Evolutionary conservation across 1,140 invertebrate genomes (phyloP), one percentile per base, ranked within the genome.

Genomic region (Neotoxoptera formosana): DNA sequence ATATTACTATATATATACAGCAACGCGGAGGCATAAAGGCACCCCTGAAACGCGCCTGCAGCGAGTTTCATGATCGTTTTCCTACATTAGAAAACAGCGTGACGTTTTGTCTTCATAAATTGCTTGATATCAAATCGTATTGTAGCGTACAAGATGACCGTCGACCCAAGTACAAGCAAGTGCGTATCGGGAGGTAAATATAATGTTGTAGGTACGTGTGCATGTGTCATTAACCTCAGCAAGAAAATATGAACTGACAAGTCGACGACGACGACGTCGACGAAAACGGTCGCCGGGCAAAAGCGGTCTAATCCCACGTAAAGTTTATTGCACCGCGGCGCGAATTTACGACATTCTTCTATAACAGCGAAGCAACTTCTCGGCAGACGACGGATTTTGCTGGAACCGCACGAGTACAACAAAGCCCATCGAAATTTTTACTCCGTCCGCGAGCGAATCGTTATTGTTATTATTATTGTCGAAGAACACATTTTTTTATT

Each of bases 231-330:
- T 88, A 88, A 88, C 86, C 86, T 86, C 25, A 47, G 23, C 23
- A 47, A 88, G 84, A 87, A n/a, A n/a, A 84, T 84, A 84, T 25
- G 83, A 45, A 84, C 86, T 88, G 47, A 88, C 86, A 48, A 88
- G 17, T n/a, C n/a, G 83, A 84, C 81, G 36, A 84, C 81, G 23
- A 84, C 36, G 41, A 53, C 51, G 20, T 21, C 51, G 4, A 67
- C 60, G n/a, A n/a, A n/a, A 76, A 76, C 45, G 30, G 47, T 48
- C 8, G 41, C 7, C 86, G 30, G 23, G 86, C 21, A 25, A 88
- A 88, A 88, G 47, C 47, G 30, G 47, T 88, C 60, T 76, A 21
- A 48, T 34, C 30, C 86, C 30, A 47, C 47, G 86, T 87, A 48
- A 88, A 88, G 86, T 88, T 88, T 88, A 88, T 88, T 88, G 86